Conservation (phyloP, 2,797 vertebrate genomes). For the Enteromius viviparus region DNA sequence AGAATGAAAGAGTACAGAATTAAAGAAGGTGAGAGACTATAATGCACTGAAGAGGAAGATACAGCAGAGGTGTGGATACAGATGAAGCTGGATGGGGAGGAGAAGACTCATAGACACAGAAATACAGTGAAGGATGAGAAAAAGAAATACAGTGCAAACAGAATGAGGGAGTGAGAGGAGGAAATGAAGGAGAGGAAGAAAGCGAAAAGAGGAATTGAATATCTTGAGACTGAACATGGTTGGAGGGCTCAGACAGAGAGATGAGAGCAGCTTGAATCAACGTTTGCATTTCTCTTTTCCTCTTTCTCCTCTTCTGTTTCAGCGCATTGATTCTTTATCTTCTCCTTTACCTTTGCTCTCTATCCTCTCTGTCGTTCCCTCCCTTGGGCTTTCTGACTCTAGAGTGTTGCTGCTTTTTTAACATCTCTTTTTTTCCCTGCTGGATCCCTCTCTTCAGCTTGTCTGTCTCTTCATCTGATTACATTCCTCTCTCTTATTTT, state of each 20-base stretch:
- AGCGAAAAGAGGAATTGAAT: slow-evolving; percentile 64
- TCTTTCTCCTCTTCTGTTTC: slow-evolving; percentile 28
- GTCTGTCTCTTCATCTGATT: slow-evolving; percentile 51
- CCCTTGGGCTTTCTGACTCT: slow-evolving; percentile 36
- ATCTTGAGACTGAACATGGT: slow-evolving; percentile 65
- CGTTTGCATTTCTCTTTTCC: slow-evolving; percentile 61
- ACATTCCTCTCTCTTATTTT: slow-evolving; percentile 50
- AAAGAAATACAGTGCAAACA: slow-evolving; percentile 4
- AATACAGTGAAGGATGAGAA: slow-evolving; percentile 35
- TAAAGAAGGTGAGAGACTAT: slow-evolving; percentile 27
- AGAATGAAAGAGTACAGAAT: slow-evolving; percentile 29
- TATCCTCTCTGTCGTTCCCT: slow-evolving; percentile 50
- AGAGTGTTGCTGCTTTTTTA: slow-evolving; percentile 63
- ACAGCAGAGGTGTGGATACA: slow-evolving; percentile 35
- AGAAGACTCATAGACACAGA: slow-evolving; percentile 12
- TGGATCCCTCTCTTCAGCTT: slow-evolving; percentile 33
- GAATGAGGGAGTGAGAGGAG: slow-evolving; percentile 5
- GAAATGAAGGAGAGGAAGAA: slow-evolving; percentile 39
- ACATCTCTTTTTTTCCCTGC: slow-evolving; percentile 27
- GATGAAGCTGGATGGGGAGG: slow-evolving; percentile 34
- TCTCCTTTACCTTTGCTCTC: slow-evolving; percentile 67
- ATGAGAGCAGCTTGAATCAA: slow-evolving; percentile 71
- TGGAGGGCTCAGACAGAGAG: slow-evolving; percentile 64
- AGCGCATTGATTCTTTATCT: slow-evolving; percentile 62
- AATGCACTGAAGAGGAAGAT: slow-evolving; percentile 32